Evolutionary conservation across 2,797 vertebrate species (phyloP), one percentile per base, ranked within the genome.

Genomic region (Anguilla megastoma): DNA sequence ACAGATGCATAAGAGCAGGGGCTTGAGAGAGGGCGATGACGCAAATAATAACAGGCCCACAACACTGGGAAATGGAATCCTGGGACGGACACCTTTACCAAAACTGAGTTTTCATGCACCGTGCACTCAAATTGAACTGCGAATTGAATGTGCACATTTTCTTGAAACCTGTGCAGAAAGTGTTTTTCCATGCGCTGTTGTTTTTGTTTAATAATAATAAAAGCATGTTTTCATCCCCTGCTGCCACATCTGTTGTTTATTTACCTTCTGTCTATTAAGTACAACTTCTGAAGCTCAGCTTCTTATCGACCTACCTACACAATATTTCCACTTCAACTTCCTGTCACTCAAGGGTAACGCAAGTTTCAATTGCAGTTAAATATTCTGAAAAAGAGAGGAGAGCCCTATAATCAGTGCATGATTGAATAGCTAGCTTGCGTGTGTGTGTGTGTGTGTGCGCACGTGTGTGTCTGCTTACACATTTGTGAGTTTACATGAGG

Each of bases 361-460:
- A 14, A n/a, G 24, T 63, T 63, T 1, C 60, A 63, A 24, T 24
- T 63, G n/a, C 4, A 24, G 60, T 14, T 21, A 63, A 63, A 63
- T 63, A 63, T 21, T 63, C 16, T 63, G 60, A 63, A 0, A 18
- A 63, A 63, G 18, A 63, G 1, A 63, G 21, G 21, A 21, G 21
- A 24, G 60, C 24, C 6, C 0, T 63, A 24, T 24, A 63, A 63
- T 21, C 18, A 63, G 60, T 6, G 18, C 21, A 14, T 58, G 21
- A 24, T n/a, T 24, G 18, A 71, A 71, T 1, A 71, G 6, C 8
- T 30, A 50, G 82, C 76, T 45, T 52, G 4, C 10, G 33, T 80
- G 50, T 85, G 83, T 85, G 82, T 85, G 63, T 79, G 87, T 30
- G n/a, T 52, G 87, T 66, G 66, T 56, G 69, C 63, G 12, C 27